Base-by-base conservation (phyloP, 1,140 invertebrate species). In the Prorops nasuta region DNA sequence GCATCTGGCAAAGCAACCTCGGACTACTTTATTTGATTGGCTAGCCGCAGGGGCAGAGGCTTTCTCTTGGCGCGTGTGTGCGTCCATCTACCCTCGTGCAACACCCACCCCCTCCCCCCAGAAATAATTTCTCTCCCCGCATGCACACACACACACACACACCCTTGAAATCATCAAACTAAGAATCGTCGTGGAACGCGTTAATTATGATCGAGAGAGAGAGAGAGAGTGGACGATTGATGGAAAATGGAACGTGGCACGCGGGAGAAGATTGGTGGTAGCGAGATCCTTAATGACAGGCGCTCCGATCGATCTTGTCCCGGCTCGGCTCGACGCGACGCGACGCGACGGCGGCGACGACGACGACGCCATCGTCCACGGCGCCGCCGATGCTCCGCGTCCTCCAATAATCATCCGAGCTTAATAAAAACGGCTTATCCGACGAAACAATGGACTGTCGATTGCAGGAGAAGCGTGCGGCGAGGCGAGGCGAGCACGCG, bases 1-100 rank as follows among this genome's bases (percentile, higher is more conserved):
- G 63, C 64, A 68, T 67, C 60, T 50, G 39, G 64, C 52, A 62
- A 67, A 66, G 63, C 62, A 67, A 64, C 64, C 59, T 58, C 57
- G 48, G 60, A 63, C 66, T 69, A 69, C 64, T 69, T 69, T 66
- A 69, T 69, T 69, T 67, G 63, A 69, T 69, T 69, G 64, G 63
- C 63, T 61, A 58, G 58, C 63, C 66, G 58, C 49, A 51, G 54
- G 53, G 51, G 10, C 24, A 4, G 24, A 28, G 10, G 10, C 24
- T 4, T 28, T 28, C n/a, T n/a, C n/a, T 28, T 28, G 24, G 24
- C 4, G 24, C 10, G 24, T 6, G 24, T 6, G 24, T n/a, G n/a
- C n/a, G n/a, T n/a, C n/a, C n/a, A n/a, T n/a, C n/a, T n/a, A n/a
- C n/a, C n/a, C n/a, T n/a, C n/a, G n/a, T n/a, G n/a, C n/a, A n/a